These are phyloP conservation scores for Craniophora ligustri DNA, from an alignment of 2,888 invertebrate genomes.

Conservation along the genomic window DNA sequence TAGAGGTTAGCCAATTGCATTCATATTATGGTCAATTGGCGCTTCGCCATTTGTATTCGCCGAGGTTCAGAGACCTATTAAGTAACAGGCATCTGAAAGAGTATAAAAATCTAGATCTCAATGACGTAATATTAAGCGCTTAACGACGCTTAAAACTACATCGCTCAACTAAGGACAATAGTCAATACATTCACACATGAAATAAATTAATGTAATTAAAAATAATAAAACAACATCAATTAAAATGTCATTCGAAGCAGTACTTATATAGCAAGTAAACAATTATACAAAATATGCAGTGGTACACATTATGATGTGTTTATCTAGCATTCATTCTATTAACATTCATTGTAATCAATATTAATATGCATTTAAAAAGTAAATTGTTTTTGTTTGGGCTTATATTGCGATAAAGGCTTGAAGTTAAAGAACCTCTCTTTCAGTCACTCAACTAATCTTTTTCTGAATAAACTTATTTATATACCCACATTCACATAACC, in stretches of 20 bases:
- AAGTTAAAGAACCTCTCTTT: too few species aligned
- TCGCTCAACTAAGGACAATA: too few species aligned
- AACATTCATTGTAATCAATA: constrained; percentile 2
- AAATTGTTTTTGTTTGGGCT: background rate
- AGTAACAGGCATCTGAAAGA: constrained; percentile 25
- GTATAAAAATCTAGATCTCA: constrained; percentile 17
- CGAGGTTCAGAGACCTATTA: constrained; percentile 48
- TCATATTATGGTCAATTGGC: constrained; percentile 54
- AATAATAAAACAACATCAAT: constrained; percentile 44
- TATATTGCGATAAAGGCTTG: background rate
- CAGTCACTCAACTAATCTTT: too few species aligned
- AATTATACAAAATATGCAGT: constrained; percentile 25
- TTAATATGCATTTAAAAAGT: constrained; percentile 6
- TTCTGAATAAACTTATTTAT: too few species aligned
- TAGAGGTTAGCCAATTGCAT: constrained; percentile 55
- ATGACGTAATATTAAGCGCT: constrained; percentile 45
- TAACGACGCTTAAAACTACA: constrained; percentile 28
- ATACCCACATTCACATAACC: too few species aligned
- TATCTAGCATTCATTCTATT: constrained; percentile 24
- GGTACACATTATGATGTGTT: constrained; percentile 4
- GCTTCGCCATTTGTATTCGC: constrained; percentile 37
- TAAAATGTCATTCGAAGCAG: constrained; percentile 38
- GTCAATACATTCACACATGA: too few species aligned
- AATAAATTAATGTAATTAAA: too few species aligned
- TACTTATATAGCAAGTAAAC: constrained; percentile 27